Percentiles rank a stretch among this genome's conserved stretches.
phyloP scores from a whole-genome alignment of 2,888 invertebrate species.

The Chrysodeixis includens region DNA sequence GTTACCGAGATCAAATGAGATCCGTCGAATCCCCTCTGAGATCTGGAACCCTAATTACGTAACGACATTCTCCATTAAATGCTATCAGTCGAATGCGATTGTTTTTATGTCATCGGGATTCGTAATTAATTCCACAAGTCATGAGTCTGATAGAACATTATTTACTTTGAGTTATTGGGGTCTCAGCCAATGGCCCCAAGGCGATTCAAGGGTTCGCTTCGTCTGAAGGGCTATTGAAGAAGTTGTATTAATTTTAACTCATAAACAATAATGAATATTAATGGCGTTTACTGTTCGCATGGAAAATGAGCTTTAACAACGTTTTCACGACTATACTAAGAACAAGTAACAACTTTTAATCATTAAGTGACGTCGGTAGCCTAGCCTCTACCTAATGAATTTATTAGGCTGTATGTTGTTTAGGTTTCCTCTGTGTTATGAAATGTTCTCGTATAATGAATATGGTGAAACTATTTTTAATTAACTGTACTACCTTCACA shows the following conservation, averaged over 20 bases:
- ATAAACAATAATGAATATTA: constrained; percentile 76
- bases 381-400: constrained; percentile 22
- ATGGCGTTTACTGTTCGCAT: constrained; percentile 60
- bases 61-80: constrained; percentile 41
- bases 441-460: not conserved
- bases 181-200: constrained; percentile 47
- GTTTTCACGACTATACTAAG: constrained; percentile 37
- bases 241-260: constrained; percentile 73
- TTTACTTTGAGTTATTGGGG: constrained; percentile 63
- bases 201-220: constrained; percentile 39
- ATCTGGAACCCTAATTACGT: constrained; percentile 44
- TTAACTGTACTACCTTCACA: no score
- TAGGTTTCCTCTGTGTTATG: not conserved
- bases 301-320: constrained; percentile 57
- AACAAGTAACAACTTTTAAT: constrained; percentile 47
- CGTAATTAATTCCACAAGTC: constrained; percentile 59
- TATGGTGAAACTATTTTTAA: no score
- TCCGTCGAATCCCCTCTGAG: constrained; percentile 31
- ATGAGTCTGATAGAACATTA: constrained; percentile 55
- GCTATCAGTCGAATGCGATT: constrained; percentile 38
- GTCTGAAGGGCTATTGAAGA: constrained; percentile 63
- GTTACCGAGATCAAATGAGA: constrained; percentile 45
- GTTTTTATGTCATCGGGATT: constrained; percentile 51
- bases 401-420: constrained; percentile 10
- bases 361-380: constrained; percentile 22